Conservation (phyloP, 2,797 vertebrate species). For the Myotis daubentonii region DNA sequence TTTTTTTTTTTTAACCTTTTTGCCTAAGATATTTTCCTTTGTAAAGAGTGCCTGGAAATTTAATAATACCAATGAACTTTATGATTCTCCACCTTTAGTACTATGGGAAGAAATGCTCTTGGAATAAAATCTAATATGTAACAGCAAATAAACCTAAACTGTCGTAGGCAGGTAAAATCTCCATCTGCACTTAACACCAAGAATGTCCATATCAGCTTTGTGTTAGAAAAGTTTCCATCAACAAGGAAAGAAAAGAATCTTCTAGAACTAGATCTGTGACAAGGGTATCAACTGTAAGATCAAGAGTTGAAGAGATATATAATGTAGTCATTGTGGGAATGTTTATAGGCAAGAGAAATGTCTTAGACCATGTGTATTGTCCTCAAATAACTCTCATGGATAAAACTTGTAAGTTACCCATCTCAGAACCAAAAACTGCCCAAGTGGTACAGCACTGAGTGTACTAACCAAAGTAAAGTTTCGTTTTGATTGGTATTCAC, state of each 20-base stretch:
- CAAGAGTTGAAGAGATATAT: neutral
- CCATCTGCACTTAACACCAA: neutral
- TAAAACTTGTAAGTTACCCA: neutral
- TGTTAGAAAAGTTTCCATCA: constrained; percentile 47
- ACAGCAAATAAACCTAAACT: constrained; percentile 39
- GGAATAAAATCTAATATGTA: neutral
- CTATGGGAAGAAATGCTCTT: constrained; percentile 31
- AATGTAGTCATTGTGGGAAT: neutral
- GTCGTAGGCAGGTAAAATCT: neutral
- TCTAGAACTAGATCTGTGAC: neutral
- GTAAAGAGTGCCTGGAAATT: neutral
- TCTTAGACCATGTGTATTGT: neutral
- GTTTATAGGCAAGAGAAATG: neutral
- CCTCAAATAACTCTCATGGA: neutral
- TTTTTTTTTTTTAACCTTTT: neutral
- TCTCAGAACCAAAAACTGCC: constrained; percentile 7
- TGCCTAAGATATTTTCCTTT: constrained; percentile 13
- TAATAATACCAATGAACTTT: neutral
- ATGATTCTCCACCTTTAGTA: neutral
- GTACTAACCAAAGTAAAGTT: neutral
- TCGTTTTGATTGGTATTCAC: neutral
- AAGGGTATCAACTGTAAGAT: neutral
- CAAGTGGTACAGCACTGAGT: neutral
- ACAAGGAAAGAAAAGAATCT: neutral
- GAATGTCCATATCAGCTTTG: neutral